phyloP scores from a whole-genome alignment of 2,797 vertebrate genomes.

The Melanotaenia parkinsoni region DNA sequence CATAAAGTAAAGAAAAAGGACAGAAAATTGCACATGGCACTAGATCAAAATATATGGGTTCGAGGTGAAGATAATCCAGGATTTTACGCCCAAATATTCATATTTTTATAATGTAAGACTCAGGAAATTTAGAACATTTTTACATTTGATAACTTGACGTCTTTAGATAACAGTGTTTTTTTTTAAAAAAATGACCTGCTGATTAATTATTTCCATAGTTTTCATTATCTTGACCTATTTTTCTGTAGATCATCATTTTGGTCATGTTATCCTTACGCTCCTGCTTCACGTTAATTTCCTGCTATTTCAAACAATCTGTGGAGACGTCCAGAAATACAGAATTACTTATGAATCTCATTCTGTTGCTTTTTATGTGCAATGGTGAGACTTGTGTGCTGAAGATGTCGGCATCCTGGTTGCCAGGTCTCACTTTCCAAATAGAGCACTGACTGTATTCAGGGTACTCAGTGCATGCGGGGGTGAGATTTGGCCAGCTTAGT shows the following conservation, averaged over 20 bases:
- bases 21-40: background rate
- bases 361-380: conserved; percentile 23
- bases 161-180: background rate
- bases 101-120: background rate
- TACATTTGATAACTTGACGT: background rate
- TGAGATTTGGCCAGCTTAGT: conserved; percentile 29
- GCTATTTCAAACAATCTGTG: conserved; percentile 36
- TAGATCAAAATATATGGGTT: background rate
- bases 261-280: conserved; percentile 14
- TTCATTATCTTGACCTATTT: conserved; percentile 6
- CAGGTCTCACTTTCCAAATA: conserved; percentile 36
- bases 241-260: conserved; percentile 7
- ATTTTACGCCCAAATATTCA: background rate
- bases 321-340: conserved; percentile 44
- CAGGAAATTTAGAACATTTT: background rate
- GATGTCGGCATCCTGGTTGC: conserved; percentile 19
- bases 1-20: background rate
- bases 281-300: conserved; percentile 44
- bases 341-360: conserved; percentile 29
- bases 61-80: background rate
- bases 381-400: conserved; percentile 26
- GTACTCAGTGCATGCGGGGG: conserved; percentile 24
- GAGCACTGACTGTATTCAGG: conserved; percentile 20
- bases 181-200: no score
- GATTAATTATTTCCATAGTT: background rate